These are phyloP conservation scores for Asarcornis scutulata DNA, from an alignment of 2,113 vertebrate genomes.

Conservation along the genomic window DNA sequence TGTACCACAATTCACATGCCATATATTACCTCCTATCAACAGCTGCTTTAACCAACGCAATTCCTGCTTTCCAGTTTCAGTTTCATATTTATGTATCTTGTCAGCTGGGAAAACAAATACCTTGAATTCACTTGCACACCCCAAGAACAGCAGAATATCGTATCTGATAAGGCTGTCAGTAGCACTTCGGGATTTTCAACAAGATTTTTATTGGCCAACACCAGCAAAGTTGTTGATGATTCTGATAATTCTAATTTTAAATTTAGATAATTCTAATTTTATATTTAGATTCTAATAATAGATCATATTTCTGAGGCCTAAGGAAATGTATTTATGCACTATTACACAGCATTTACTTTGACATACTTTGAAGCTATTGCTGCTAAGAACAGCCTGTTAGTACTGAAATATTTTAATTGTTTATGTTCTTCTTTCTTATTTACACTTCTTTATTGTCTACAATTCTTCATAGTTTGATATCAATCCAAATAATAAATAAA, in stretches of 20 bases:
- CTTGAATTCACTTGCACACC: not conserved
- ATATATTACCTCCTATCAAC: not conserved
- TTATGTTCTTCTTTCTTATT: not conserved
- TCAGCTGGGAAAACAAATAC: slow-evolving; percentile 20
- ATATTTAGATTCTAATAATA: not conserved
- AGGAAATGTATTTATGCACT: not conserved
- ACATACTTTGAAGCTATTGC: not conserved
- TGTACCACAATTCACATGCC: not conserved
- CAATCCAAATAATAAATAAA: not conserved
- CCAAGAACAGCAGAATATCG: not conserved
- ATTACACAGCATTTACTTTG: not conserved
- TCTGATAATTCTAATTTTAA: not conserved
- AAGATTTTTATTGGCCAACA: slow-evolving; percentile 6
- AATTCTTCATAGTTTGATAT: not conserved
- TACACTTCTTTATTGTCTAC: not conserved
- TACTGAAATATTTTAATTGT: not conserved
- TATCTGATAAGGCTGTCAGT: not conserved
- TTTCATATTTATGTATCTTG: slow-evolving; percentile 31
- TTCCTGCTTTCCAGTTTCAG: not conserved
- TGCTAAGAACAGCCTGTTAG: not conserved
- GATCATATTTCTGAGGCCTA: not conserved
- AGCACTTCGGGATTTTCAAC: not conserved
- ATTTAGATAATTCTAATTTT: too few species aligned
- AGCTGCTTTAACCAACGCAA: not conserved
- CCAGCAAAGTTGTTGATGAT: not conserved